phyloP scores from a whole-genome alignment of 2,797 vertebrate genomes.

The Eutrigla gurnardus region DNA sequence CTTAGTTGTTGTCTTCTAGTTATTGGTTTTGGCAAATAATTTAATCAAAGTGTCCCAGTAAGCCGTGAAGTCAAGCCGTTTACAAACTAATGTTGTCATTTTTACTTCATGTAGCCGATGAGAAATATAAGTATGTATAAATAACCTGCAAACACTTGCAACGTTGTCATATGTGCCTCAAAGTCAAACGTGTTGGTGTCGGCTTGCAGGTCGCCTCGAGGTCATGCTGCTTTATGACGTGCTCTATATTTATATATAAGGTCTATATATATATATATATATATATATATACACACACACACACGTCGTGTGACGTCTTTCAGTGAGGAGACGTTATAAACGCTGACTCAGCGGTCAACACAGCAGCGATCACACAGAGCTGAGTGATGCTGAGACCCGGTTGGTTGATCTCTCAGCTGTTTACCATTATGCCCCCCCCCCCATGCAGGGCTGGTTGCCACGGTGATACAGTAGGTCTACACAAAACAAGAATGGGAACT shows the following conservation, averaged over 20 bases:
- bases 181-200: background rate
- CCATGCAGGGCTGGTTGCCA: constrained; percentile 58
- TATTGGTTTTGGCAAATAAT: too few species aligned
- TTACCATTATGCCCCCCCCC: constrained; percentile 45
- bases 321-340: background rate
- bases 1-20: too few species aligned
- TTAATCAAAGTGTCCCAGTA: too few species aligned
- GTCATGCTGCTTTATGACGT: too few species aligned
- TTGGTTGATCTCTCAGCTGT: constrained; percentile 46
- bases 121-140: background rate
- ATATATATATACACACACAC: background rate
- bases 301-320: background rate
- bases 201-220: background rate
- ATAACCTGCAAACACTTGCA: background rate
- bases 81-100: background rate
- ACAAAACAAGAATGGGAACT: constrained; percentile 54
- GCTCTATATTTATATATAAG: too few species aligned
- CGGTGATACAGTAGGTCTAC: constrained; percentile 56
- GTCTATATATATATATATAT: too few species aligned
- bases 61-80: too few species aligned
- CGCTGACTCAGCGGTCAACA: constrained; percentile 11
- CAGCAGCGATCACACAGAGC: background rate
- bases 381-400: constrained; percentile 3
- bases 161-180: background rate
- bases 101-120: background rate